Percentiles rank a stretch among this genome's conserved stretches.
Conservation (phyloP, 1,140 invertebrate genomes). For the Cylas formicarius region DNA sequence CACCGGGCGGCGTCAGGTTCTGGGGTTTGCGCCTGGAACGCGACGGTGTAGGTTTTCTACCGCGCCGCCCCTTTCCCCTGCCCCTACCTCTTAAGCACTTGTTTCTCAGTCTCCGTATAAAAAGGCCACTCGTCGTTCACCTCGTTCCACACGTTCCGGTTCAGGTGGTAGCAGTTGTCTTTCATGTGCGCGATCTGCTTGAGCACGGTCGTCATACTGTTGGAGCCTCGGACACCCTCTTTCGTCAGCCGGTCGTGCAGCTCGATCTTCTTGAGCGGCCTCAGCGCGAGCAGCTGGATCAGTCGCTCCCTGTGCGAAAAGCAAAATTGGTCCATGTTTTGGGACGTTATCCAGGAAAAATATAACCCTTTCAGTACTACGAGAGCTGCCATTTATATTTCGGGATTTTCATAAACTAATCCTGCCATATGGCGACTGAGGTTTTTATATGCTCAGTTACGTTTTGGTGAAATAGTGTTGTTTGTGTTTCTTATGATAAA, state of each 20-base stretch:
- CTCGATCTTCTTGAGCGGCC: constrained; percentile 89
- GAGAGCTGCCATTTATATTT: no score
- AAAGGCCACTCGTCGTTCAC: constrained; percentile 91
- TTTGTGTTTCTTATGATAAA: no score
- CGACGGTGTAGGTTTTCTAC: background rate
- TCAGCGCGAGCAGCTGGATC: constrained; percentile 85
- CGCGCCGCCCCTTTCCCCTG: background rate
- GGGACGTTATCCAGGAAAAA: no score
- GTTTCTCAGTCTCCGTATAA: constrained; percentile 81
- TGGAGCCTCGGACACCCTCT: constrained; percentile 82
- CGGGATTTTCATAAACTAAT: no score
- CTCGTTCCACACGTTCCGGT: constrained; percentile 81
- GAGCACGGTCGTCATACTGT: constrained; percentile 61
- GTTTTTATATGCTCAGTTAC: no score
- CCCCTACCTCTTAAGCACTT: constrained; percentile 70
- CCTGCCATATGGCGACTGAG: no score
- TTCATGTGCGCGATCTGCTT: constrained; percentile 70
- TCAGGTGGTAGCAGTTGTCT: constrained; percentile 82
- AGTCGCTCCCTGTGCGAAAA: constrained; percentile 82
- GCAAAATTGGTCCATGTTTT: no score
- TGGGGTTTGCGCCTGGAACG: constrained; percentile 70
- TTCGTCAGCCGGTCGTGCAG: constrained; percentile 67
- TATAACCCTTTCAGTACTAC: no score
- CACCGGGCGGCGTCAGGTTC: constrained; percentile 78
- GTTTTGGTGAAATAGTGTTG: no score